These are phyloP conservation scores for Netelia inedita DNA, from an alignment of 2,888 invertebrate genomes.

Conservation along the genomic window DNA sequence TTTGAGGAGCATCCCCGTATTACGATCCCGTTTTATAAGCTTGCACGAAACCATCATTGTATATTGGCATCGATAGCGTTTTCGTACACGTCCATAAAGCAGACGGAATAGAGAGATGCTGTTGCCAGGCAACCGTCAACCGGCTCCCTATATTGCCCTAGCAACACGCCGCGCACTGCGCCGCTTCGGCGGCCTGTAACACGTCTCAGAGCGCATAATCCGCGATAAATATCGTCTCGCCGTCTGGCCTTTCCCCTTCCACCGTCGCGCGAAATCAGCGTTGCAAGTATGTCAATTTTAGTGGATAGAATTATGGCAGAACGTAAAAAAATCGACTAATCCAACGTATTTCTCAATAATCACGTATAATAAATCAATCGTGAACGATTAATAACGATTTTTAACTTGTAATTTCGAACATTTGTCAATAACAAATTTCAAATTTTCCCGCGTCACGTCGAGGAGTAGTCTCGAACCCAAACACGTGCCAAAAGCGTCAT, in stretches of 20 bases:
- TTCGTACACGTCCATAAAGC: slow-evolving; percentile 50
- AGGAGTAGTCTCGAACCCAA: slow-evolving; percentile 76
- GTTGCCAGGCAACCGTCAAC: slow-evolving; percentile 83
- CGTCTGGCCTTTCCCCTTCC: slow-evolving; percentile 3
- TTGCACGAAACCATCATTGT: slow-evolving; percentile 5
- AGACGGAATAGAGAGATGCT: slow-evolving; percentile 74
- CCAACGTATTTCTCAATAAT: background rate
- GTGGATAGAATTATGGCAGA: background rate
- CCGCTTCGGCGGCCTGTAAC: slow-evolving; percentile 38
- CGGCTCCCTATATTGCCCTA: slow-evolving; percentile 76
- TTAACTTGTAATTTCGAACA: background rate
- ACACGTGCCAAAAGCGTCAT: slow-evolving; percentile 73
- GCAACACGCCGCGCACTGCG: slow-evolving; percentile 75
- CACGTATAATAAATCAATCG: background rate
- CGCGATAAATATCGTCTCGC: slow-evolving; percentile 38
- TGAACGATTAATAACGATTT: background rate
- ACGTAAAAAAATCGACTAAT: background rate
- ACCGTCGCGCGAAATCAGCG: background rate
- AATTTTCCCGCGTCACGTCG: slow-evolving; percentile 74
- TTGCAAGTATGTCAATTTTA: background rate
- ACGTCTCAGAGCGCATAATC: slow-evolving; percentile 56
- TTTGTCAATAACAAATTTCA: slow-evolving; percentile 61
- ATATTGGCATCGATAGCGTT: slow-evolving; percentile 52
- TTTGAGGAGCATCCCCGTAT: slow-evolving; percentile 4
- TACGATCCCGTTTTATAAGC: slow-evolving; percentile 14